Conservation (phyloP, 2,888 invertebrate species). For the Galerucella calmariensis region DNA sequence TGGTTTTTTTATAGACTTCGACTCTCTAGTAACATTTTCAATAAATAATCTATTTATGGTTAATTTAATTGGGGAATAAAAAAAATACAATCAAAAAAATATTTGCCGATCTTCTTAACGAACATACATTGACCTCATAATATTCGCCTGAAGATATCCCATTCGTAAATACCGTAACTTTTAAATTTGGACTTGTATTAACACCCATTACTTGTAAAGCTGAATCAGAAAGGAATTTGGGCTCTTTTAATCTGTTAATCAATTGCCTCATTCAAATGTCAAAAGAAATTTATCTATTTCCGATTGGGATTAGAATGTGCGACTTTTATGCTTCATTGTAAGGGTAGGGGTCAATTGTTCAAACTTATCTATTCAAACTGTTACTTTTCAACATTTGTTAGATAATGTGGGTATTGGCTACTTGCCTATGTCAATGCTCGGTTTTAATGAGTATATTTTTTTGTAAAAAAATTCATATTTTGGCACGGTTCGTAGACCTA, state of each 20-base stretch:
- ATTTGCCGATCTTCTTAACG: not conserved
- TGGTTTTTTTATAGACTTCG: too few relatives aligned
- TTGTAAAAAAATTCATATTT: not conserved
- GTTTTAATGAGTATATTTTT: not conserved
- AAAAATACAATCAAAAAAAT: too few relatives aligned
- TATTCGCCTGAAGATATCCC: slow-evolving; percentile 4
- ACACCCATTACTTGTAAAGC: not conserved
- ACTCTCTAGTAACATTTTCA: too few relatives aligned
- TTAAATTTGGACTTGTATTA: not conserved
- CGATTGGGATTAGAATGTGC: not conserved
- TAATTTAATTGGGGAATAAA: too few relatives aligned
- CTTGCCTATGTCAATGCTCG: not conserved
- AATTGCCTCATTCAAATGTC: not conserved
- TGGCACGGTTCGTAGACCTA: too few relatives aligned
- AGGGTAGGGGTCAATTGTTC: not conserved
- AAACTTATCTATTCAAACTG: not conserved
- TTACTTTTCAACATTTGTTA: not conserved
- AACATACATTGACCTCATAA: slow-evolving; percentile 4
- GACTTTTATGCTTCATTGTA: not conserved
- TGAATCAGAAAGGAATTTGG: not conserved
- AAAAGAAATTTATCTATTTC: not conserved
- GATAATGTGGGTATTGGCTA: not conserved
- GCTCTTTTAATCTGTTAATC: not conserved
- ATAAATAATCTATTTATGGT: too few relatives aligned
- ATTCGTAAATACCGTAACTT: not conserved